phyloP scores from a whole-genome alignment of 64 coral and sea anemone species.

The Pocillopora verrucosa region DNA sequence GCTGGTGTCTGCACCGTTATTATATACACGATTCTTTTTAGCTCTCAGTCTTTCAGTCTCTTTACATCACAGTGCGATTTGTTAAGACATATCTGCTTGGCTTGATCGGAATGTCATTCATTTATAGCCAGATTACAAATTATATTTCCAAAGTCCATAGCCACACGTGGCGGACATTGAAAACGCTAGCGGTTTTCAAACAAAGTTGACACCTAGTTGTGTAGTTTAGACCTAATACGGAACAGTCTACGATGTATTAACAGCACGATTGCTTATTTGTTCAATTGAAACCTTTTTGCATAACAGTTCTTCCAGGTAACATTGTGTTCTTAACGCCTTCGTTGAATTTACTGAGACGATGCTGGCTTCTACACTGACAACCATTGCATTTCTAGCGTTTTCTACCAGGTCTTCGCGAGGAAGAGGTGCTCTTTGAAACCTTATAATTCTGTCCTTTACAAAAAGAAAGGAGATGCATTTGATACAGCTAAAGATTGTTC shows the following conservation, averaged over 20 bases:
- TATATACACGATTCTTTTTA: not conserved
- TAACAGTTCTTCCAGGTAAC: not conserved
- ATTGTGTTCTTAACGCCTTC: not conserved
- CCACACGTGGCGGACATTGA: not conserved
- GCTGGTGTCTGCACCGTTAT: slow-evolving; percentile 40
- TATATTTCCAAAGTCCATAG: not conserved
- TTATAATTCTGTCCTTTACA: too few relatives aligned
- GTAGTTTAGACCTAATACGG: slow-evolving; percentile 25
- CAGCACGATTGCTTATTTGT: slow-evolving; percentile 42
- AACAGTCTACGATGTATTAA: not conserved
- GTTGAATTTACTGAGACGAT: too few relatives aligned
- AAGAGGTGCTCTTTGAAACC: too few relatives aligned
- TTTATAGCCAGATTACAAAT: not conserved
- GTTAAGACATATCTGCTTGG: not conserved
- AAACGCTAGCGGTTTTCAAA: not conserved
- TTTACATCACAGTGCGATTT: not conserved
- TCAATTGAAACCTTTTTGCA: not conserved
- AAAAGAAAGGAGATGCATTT: not conserved
- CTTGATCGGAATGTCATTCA: not conserved
- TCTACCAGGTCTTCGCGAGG: too few relatives aligned
- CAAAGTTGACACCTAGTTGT: slow-evolving; percentile 23
- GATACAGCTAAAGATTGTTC: not conserved
- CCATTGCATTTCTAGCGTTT: too few relatives aligned
- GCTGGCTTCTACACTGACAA: too few relatives aligned
- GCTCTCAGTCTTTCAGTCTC: slow-evolving; percentile 7